A percentile compares a stretch with the other conserved stretches of the same genome.
These are phyloP conservation scores for Ladona fulva DNA, from an alignment of 1,140 invertebrate species.

Conservation along the genomic window DNA sequence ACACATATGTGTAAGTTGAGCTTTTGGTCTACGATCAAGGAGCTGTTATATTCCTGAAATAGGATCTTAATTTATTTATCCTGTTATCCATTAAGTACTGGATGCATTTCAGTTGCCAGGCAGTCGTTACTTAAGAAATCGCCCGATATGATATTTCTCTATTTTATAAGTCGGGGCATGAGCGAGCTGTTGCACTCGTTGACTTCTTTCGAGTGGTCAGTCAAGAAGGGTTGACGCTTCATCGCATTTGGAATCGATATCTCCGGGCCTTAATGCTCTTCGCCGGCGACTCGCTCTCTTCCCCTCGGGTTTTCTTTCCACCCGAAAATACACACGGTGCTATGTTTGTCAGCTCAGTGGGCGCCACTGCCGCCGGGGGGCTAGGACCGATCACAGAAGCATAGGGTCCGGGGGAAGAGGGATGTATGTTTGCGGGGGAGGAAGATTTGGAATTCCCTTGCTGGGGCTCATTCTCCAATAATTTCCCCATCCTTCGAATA, in stretches of 20 bases:
- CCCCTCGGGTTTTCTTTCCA: background rate
- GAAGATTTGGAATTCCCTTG: background rate
- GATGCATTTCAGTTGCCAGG: too few relatives aligned
- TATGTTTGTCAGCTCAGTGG: constrained; percentile 3
- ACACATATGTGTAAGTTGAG: too few relatives aligned
- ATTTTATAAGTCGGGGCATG: too few relatives aligned
- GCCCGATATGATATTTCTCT: too few relatives aligned
- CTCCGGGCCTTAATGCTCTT: background rate
- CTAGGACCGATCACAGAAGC: background rate
- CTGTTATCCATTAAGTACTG: too few relatives aligned
- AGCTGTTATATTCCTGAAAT: too few relatives aligned
- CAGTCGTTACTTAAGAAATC: too few relatives aligned
- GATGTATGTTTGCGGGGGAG: background rate
- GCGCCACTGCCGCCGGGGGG: background rate
- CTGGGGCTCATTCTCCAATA: background rate
- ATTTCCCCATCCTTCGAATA: background rate
- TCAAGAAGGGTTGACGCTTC: background rate
- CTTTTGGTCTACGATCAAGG: too few relatives aligned
- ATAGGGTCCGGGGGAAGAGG: constrained; percentile 1
- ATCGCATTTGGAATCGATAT: constrained; percentile 4
- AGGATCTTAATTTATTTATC: too few relatives aligned
- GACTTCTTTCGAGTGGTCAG: background rate
- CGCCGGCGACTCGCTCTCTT: background rate
- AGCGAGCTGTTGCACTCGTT: too few relatives aligned
- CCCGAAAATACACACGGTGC: background rate